Conservation (phyloP, 2,797 vertebrate species). For the Poecilia picta region DNA sequence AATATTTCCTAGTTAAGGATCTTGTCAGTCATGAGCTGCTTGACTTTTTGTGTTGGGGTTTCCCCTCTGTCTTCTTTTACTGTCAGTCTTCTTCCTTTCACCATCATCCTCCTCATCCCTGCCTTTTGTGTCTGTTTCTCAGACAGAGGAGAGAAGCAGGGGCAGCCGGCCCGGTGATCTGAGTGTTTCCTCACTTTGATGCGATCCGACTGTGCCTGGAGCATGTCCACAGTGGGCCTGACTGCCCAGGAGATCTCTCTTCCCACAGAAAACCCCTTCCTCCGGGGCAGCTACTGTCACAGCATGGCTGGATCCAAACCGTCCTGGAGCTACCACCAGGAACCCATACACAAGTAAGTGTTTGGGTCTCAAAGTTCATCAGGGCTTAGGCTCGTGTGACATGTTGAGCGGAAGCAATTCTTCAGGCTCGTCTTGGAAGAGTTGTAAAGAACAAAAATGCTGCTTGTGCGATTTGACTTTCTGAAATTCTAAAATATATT, state of each 20-base stretch:
- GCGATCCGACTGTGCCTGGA: constrained; percentile 80
- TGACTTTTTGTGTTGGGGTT: constrained; percentile 14
- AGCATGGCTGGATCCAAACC: constrained; percentile 87
- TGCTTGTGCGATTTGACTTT: background rate
- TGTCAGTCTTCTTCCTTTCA: constrained; percentile 20
- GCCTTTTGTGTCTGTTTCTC: constrained; percentile 45
- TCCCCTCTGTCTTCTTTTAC: constrained; percentile 42
- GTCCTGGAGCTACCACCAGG: constrained; percentile 84
- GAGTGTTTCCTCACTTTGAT: constrained; percentile 82
- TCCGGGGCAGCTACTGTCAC: constrained; percentile 84
- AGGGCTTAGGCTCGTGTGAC: constrained; percentile 14
- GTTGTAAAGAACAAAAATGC: constrained; percentile 1
- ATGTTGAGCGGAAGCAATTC: background rate
- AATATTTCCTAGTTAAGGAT: background rate
- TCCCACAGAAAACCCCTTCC: constrained; percentile 87
- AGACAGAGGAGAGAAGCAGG: constrained; percentile 80
- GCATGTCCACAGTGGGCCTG: constrained; percentile 93
- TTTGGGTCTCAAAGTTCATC: constrained; percentile 4
- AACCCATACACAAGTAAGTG: constrained; percentile 87
- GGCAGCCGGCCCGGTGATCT: constrained; percentile 70
- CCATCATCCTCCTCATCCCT: constrained; percentile 48
- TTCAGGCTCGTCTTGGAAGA: constrained; percentile 12
- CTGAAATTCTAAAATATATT: constrained; percentile 3
- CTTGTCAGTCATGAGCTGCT: background rate
- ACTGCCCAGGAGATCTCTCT: constrained; percentile 92